Base-by-base conservation (phyloP, 2,113 vertebrate species). In the Gadus macrocephalus region DNA sequence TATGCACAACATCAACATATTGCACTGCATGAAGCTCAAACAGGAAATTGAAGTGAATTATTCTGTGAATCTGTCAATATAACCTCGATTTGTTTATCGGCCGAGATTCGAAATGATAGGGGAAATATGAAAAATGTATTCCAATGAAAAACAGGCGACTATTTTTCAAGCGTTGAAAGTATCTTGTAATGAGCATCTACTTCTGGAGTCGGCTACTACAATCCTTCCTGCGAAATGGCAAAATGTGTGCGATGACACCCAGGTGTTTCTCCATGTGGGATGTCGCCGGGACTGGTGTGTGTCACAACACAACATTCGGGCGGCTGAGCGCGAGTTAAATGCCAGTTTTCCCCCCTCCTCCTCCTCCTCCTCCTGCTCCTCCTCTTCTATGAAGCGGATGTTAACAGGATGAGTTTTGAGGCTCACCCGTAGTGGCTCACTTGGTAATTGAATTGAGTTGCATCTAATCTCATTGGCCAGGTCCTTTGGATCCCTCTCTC, bases 401-500 rank as follows among this genome's bases (percentile, higher is more conserved):
- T 88, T 90, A 91, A 91, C 90, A 88, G 83, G 90, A 90, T 92
- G 90, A 90, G 85, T 89, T 91, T 84, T 88, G 89, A 89, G 90
- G 90, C 66, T 90, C 88, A 91, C 87, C 89, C 89, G 79, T 87
- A 81, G 89, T 81, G 86, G 85, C 86, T 90, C 86, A 79, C 86
- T 79, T 79, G 75, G 82, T 91, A 92, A 91, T 91, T 91, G 89
- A 90, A 91, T 92, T 91, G 85, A 89, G 86, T 89, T 90, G 89
- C 88, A 89, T 91, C 89, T 92, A 92, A 91, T 92, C 91, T 90
- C 74, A 85, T 90, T 88, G 87, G 83, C 83, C 83, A 78, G 82
- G 84, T 85, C 82, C 73, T 87, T 83, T 85, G 20, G 20, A 20
- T 20, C 79, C 81, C 73, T 80, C 80, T 73, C 80, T 88, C 89